Evolutionary conservation across 2,888 invertebrate genomes (phyloP).

Genomic region (Aleiodes alternator): DNA sequence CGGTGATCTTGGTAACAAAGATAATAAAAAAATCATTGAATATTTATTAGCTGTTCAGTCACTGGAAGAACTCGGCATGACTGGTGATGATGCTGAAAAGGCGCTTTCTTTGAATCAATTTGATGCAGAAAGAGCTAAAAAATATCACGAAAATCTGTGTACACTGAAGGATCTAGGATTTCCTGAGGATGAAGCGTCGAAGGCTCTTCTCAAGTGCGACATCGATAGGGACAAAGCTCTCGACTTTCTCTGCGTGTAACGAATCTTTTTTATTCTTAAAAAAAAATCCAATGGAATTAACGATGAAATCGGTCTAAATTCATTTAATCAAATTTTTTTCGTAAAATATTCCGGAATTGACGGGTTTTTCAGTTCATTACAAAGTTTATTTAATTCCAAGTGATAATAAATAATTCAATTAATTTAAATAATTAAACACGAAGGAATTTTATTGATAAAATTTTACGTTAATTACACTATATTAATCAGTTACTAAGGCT

Average conservation of each 20-base stretch:
- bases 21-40: slow-evolving; percentile 93
- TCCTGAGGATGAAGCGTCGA: slow-evolving; percentile 84
- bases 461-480: slow-evolving; percentile 29
- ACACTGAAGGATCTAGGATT: slow-evolving; percentile 90
- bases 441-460: slow-evolving; percentile 39
- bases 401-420: no score
- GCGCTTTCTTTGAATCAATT: slow-evolving; percentile 75
- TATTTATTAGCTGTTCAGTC: slow-evolving; percentile 83
- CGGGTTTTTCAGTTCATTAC: no score
- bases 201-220: slow-evolving; percentile 85
- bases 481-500: slow-evolving; percentile 46
- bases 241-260: slow-evolving; percentile 87
- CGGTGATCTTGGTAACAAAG: slow-evolving; percentile 84
- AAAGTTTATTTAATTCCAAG: no score
- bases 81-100: slow-evolving; percentile 75
- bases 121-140: slow-evolving; percentile 74
- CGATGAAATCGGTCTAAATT: neutral
- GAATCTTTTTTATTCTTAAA: slow-evolving; percentile 37
- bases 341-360: no score
- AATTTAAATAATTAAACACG: slow-evolving; percentile 34
- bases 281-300: slow-evolving; percentile 46
- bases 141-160: slow-evolving; percentile 77
- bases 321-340: slow-evolving; percentile 46
- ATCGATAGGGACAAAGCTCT: slow-evolving; percentile 91
- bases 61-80: slow-evolving; percentile 75